Percentiles rank a stretch among this genome's conserved stretches.
Evolutionary conservation across 2,113 vertebrate genomes (phyloP).

Genomic region (Aplodontia rufa): DNA sequence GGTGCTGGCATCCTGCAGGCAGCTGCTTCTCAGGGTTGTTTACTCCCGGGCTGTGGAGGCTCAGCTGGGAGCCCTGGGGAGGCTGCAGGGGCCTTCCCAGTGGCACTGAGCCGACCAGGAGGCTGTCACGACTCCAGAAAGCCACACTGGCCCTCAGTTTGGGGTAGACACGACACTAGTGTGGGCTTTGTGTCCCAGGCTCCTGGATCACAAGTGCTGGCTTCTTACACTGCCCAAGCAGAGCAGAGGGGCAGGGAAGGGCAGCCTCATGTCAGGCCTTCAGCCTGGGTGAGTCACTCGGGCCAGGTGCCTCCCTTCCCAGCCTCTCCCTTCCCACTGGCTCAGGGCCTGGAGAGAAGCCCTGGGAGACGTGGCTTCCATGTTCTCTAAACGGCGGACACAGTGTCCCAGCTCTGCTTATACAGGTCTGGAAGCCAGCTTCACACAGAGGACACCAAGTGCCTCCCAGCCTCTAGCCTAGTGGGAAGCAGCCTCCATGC

Average conservation of each 20-base stretch:
- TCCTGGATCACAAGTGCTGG: rapidly evolving
- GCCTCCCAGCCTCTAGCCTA: not conserved
- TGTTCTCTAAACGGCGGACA: not conserved
- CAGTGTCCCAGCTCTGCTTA: not conserved
- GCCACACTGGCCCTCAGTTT: rapidly evolving
- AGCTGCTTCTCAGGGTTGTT: not conserved
- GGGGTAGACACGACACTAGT: rapidly evolving
- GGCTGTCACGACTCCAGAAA: not conserved
- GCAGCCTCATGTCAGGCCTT: not conserved
- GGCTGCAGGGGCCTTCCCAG: rapidly evolving
- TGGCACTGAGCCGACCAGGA: not conserved
- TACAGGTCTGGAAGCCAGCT: not conserved
- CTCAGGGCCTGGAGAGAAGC: not conserved
- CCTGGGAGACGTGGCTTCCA: not conserved
- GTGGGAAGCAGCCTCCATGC: not conserved
- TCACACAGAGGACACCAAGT: not conserved
- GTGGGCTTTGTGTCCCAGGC: not conserved
- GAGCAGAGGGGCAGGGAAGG: not conserved
- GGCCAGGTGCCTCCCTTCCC: not conserved
- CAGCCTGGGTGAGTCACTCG: not conserved
- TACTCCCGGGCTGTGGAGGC: too few species aligned
- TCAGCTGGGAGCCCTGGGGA: not conserved
- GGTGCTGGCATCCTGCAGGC: not conserved
- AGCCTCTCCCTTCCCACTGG: not conserved
- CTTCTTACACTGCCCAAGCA: rapidly evolving